Evolutionary conservation across 2,888 invertebrate species (phyloP), one percentile per base, ranked within the genome.

Genomic region (Archaeoteleia sp.): DNA sequence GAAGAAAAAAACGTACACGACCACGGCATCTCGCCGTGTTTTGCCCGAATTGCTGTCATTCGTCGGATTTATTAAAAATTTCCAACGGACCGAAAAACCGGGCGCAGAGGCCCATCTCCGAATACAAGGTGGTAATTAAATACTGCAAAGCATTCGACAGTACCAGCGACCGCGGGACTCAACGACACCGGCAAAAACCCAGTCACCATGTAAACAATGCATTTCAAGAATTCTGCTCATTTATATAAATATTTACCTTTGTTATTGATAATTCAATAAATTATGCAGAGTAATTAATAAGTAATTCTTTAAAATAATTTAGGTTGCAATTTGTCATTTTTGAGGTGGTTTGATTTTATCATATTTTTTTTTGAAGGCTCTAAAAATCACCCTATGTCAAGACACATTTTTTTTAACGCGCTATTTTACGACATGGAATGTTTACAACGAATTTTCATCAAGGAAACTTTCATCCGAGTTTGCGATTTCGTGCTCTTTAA

Each of bases 71-170:
- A 66, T 70, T 66, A 61, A 66, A 66, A 70, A 66, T 66, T 66
- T 66, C 42, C 42, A 43, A 32, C 58, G 35, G 43, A 42, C 14
- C 45, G 51, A 70, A 67, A 70, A 70, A 67, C 51, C 34, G 46
- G 46, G 34, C 32, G 39, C 42, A 29, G 45, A 25, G 62, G 58
- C 46, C 70, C 60, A 45, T 63, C 46, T 20, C 57, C 70, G 66
- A 70, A 70, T 70, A 67, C 70, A 67, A 67, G 70, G 70, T 70
- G 70, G 67, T 70, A 70, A 70, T 70, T 70, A 67, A 70, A 70
- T 70, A 67, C 70, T 70, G 63, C 46, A 13, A 25, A 66, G 70
- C 55, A 70, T 66, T 45, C 49, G 10, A 12, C 7, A 9, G 9
- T 39, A 9, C 20, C 5, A 17, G 7, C 39, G 48, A 32, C 40